A percentile compares a stretch with the other conserved stretches of the same genome.
These are phyloP conservation scores for Cerastoderma edule DNA, from an alignment of 2,888 invertebrate genomes.

Conservation along the genomic window DNA sequence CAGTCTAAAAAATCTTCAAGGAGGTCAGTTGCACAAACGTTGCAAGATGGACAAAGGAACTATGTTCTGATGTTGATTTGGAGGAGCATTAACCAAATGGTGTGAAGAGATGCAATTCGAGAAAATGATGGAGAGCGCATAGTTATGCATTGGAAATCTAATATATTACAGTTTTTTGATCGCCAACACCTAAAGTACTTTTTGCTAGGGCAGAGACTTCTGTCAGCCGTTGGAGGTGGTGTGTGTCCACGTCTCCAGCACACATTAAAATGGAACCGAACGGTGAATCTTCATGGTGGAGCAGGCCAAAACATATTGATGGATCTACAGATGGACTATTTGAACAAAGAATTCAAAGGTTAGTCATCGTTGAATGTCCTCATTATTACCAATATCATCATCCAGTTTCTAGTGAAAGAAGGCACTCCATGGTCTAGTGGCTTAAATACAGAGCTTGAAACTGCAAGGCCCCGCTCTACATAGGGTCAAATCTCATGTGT, in stretches of 20 bases:
- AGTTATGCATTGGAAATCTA: conserved; percentile 52
- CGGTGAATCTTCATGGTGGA: conserved; percentile 55
- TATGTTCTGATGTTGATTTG: conserved; percentile 31
- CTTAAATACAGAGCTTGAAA: too few species aligned
- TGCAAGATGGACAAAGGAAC: conserved; percentile 22
- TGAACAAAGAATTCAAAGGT: conserved; percentile 60
- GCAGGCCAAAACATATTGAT: conserved; percentile 52
- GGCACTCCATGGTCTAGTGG: too few species aligned
- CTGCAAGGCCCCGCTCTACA: too few species aligned
- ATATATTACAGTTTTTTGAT: conserved; percentile 50
- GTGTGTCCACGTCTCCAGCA: conserved; percentile 35
- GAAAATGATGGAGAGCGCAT: conserved; percentile 58
- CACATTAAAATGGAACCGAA: conserved; percentile 51
- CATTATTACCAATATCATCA: too few species aligned
- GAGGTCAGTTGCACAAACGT: conserved; percentile 14
- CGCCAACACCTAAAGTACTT: conserved; percentile 59
- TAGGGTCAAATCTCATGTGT: too few species aligned
- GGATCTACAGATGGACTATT: conserved; percentile 62
- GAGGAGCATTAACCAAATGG: conserved; percentile 39
- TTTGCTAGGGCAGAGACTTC: conserved; percentile 37
- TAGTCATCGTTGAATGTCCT: conserved; percentile 4
- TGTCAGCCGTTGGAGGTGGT: conserved; percentile 44
- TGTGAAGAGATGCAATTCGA: conserved; percentile 49
- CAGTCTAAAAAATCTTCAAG: conserved; percentile 11
- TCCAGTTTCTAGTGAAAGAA: too few species aligned